Percentiles rank a stretch among this genome's conserved stretches.
phyloP scores from a whole-genome alignment of 2,888 invertebrate species.

The Epinotia nisella region DNA sequence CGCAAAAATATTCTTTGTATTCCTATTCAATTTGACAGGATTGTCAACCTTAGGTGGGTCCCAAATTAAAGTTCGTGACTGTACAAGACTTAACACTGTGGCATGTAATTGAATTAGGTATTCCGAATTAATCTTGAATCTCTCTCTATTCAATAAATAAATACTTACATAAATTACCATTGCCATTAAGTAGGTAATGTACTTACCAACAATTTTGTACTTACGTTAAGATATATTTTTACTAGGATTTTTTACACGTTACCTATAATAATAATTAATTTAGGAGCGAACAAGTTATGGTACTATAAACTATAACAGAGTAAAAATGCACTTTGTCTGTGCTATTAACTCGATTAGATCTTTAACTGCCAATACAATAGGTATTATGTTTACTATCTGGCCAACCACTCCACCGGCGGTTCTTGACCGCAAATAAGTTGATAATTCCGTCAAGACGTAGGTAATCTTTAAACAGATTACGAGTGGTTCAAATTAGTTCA shows the following conservation, averaged over 20 bases:
- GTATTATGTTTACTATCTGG: too few relatives aligned
- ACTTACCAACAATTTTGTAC: constrained; percentile 34
- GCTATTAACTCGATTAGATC: neutral
- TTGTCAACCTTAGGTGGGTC: too few relatives aligned
- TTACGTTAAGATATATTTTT: constrained; percentile 10
- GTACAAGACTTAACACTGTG: neutral
- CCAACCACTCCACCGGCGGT: neutral
- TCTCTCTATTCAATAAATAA: constrained; percentile 12
- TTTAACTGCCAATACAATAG: neutral
- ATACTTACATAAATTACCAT: neutral
- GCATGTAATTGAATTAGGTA: neutral
- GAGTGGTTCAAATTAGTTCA: neutral
- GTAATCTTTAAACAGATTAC: neutral
- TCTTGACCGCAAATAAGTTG: neutral
- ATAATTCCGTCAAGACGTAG: neutral
- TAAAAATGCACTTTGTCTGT: neutral
- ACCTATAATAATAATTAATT: constrained; percentile 1
- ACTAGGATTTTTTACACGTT: too few relatives aligned
- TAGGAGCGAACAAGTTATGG: neutral
- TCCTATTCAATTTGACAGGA: too few relatives aligned
- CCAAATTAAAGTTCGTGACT: too few relatives aligned
- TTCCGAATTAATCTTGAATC: constrained; percentile 30
- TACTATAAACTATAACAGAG: too few relatives aligned
- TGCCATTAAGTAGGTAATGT: constrained; percentile 1
- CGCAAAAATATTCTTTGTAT: too few relatives aligned